A percentile compares a stretch with the other conserved stretches of the same genome.
Conservation (phyloP, 2,797 vertebrate genomes). For the Halcyon leucocephala region DNA sequence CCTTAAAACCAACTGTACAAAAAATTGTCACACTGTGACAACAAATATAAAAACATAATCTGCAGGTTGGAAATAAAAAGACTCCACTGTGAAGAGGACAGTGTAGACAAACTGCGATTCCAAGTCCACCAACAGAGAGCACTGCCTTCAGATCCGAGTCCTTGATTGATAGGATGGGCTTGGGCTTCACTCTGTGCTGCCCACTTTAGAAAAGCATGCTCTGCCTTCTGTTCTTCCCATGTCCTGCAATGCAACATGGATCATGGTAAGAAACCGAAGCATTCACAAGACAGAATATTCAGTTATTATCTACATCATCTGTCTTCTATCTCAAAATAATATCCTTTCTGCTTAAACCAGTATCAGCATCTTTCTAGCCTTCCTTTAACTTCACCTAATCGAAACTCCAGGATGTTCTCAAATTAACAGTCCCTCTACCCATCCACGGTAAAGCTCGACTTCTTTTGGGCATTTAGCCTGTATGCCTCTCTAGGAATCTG, state of each 20-base stretch:
- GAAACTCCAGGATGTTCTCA: neutral
- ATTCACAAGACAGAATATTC: neutral
- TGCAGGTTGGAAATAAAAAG: constrained; percentile 85
- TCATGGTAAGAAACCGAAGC: constrained; percentile 61
- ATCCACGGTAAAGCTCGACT: neutral
- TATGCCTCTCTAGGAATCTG: neutral
- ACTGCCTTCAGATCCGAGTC: constrained; percentile 81
- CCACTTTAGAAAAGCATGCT: constrained; percentile 96
- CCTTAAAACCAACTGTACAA: constrained; percentile 87
- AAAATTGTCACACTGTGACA: constrained; percentile 88
- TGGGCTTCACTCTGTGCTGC: constrained; percentile 71
- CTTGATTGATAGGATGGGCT: constrained; percentile 72
- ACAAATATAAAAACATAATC: constrained; percentile 86
- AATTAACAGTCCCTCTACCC: neutral
- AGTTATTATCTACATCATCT: neutral
- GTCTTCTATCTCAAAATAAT: neutral
- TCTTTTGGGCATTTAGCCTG: neutral
- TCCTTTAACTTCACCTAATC: neutral
- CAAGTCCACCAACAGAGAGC: constrained; percentile 83
- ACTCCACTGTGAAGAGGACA: constrained; percentile 85
- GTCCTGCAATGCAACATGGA: constrained; percentile 83
- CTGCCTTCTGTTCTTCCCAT: constrained; percentile 97
- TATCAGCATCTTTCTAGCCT: neutral
- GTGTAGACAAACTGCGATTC: constrained; percentile 81
- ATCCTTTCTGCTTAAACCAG: neutral